A percentile compares a stretch with the other conserved stretches of the same genome.
phyloP scores from a whole-genome alignment of 37 sponge, comb jelly and placozoan species.

The Dysidea cf. avara region DNA sequence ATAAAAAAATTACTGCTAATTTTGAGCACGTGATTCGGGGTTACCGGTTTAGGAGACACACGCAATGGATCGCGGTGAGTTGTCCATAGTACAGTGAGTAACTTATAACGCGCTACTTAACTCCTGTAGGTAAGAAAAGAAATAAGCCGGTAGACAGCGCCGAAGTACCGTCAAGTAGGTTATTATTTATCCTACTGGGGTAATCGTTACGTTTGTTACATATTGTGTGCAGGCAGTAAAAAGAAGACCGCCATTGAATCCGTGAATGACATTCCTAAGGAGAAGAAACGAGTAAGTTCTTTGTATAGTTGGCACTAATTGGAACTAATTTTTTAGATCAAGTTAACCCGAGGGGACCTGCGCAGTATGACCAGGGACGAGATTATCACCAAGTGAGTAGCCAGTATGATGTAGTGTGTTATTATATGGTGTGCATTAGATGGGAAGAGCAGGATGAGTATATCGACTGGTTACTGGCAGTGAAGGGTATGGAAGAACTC shows the following conservation, averaged over 20 bases:
- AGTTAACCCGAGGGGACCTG: conserved; percentile 39
- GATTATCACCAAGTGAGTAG: conserved; percentile 44
- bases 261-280: neutral
- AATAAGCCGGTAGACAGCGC: neutral
- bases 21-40: too few species aligned
- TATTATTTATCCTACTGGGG: neutral
- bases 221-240: too few species aligned
- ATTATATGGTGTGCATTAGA: conserved; percentile 18
- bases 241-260: neutral
- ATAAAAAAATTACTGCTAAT: too few species aligned
- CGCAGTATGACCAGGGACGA: conserved; percentile 59
- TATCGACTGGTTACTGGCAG: conserved; percentile 66
- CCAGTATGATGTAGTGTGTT: neutral
- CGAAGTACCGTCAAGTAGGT: neutral
- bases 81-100: too few species aligned
- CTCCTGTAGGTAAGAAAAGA: neutral
- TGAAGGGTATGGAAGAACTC: conserved; percentile 47
- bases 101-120: neutral
- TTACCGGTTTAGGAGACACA: too few species aligned
- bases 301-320: neutral
- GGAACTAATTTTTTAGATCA: conserved; percentile 17
- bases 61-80: too few species aligned
- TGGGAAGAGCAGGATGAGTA: conserved; percentile 91
- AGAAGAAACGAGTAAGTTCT: neutral
- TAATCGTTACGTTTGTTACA: neutral